These are phyloP conservation scores for Sialis fuliginosa DNA, from an alignment of 2,888 invertebrate genomes.

Conservation along the genomic window DNA sequence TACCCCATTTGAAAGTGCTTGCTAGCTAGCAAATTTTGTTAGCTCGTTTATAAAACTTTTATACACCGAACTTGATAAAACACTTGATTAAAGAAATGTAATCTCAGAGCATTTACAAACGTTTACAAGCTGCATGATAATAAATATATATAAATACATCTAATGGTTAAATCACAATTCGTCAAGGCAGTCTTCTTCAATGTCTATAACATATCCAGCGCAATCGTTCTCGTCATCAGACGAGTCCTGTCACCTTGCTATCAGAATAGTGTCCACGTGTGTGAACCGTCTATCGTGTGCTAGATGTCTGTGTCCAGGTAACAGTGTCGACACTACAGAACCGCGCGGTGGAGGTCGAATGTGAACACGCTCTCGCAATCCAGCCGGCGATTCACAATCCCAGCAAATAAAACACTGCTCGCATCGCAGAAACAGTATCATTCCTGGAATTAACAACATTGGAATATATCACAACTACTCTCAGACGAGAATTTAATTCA, in stretches of 20 bases:
- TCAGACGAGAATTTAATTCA: no score
- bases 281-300: conserved; percentile 22
- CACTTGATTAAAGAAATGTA: no score
- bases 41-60: no score
- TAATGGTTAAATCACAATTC: background rate
- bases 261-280: conserved; percentile 38
- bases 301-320: conserved; percentile 9
- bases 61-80: no score
- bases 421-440: conserved; percentile 22
- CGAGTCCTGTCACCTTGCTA: conserved; percentile 33
- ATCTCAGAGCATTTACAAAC: no score
- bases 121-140: no score
- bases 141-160: background rate
- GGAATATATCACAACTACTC: no score
- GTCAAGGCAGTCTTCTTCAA: conserved; percentile 4
- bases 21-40: no score
- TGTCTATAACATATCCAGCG: conserved; percentile 7
- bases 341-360: conserved; percentile 29
- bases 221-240: conserved; percentile 2
- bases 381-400: conserved; percentile 12
- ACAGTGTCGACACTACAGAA: conserved; percentile 18
- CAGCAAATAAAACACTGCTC: conserved; percentile 20
- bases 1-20: no score
- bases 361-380: conserved; percentile 21
- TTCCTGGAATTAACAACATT: conserved; percentile 13